phyloP scores from a whole-genome alignment of 2,113 vertebrate species.

The Corapipo altera region DNA sequence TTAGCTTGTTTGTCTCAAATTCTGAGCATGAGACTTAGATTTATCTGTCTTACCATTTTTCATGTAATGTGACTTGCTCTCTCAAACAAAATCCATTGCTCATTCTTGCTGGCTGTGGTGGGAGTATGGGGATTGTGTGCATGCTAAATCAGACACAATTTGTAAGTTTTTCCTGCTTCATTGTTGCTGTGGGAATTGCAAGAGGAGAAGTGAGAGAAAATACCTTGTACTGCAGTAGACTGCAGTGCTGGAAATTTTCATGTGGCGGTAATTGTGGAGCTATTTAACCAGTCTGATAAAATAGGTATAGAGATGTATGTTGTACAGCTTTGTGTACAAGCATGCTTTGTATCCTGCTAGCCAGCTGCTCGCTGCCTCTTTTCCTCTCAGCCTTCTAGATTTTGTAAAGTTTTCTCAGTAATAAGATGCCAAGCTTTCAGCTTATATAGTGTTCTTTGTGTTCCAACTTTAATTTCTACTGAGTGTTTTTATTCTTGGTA shows the following conservation, averaged over 20 bases:
- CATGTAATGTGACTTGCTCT: background rate
- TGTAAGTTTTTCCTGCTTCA: background rate
- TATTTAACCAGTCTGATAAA: background rate
- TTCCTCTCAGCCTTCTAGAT: background rate
- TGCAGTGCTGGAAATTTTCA: background rate
- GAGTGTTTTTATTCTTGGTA: background rate
- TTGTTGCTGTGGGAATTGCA: background rate
- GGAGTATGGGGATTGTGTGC: background rate
- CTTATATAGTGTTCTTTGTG: background rate
- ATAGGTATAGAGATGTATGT: background rate
- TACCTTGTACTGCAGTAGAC: background rate
- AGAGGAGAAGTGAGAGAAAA: background rate
- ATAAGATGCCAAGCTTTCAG: background rate
- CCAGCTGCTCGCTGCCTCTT: background rate
- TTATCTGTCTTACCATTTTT: background rate
- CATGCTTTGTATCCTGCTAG: background rate
- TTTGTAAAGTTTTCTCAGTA: background rate
- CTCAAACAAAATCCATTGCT: background rate
- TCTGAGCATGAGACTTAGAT: background rate
- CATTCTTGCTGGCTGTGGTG: accelerated
- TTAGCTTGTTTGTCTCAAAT: background rate
- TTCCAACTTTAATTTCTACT: background rate
- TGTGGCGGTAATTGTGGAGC: background rate
- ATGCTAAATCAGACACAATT: background rate
- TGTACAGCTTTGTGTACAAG: background rate